Base-by-base conservation (phyloP, 2,888 invertebrate genomes). In the Therioaphis trifolii region DNA sequence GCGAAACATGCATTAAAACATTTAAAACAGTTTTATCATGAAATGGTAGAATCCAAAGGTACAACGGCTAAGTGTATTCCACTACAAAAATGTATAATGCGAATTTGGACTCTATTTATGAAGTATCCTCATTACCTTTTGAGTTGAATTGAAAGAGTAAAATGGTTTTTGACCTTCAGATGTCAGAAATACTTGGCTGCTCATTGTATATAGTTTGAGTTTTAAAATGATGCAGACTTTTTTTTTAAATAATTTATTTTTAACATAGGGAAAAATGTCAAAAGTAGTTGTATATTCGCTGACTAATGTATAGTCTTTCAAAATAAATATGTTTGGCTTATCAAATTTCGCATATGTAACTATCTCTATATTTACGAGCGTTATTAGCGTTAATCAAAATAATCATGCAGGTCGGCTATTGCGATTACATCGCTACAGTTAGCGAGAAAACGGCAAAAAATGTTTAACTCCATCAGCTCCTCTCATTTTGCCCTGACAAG, bases 261-360 rank as follows among this genome's bases (percentile, higher is more conserved):
- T 72, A 72, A 80, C 58, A 58, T 14, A n/a, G 40, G n/a, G 29
- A 79, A 72, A 82, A 82, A 24, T 40, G 68, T 68, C 78, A 82
- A 82, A 52, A 74, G 40, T 63, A 18, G 15, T 63, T 61, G 58
- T 61, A 29, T 61, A 61, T 61, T 27, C 27, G 61, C 27, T 61
- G 24, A 61, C 43, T 43, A 24, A 24, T n/a, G 24, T 75, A 61
- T 58, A 24, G 18, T 15, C 11, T 24, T 24, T 58, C 21, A 12
- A 58, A 24, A 58, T 58, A 11, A 35, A 58, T 58, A 21, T 0
- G 18, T 58, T 58, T 21, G 12, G 24, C 11, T 2, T 4, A 55
- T 9, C 55, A 21, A 55, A 55, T 55, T 55, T 55, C 21, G 21
- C 11, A 11, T 4, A 55, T 15, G 2, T 7, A 35, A 35, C 35